phyloP scores from a whole-genome alignment of 2,888 invertebrate species.

The Maniola hyperantus region DNA sequence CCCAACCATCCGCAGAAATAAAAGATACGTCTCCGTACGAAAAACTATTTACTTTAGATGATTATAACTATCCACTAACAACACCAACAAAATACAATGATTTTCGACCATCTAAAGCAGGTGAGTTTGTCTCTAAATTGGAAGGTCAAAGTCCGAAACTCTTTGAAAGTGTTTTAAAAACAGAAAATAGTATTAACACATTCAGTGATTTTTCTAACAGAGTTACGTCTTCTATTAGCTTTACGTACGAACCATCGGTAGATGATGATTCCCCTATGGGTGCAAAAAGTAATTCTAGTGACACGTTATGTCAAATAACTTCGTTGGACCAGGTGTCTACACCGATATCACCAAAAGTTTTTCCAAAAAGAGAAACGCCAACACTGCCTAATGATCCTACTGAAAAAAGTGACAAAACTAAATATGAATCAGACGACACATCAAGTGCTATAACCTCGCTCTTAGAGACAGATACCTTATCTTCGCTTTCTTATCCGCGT shows the following conservation, averaged over 20 bases:
- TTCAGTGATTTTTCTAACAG: slow-evolving; percentile 77
- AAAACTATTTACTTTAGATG: slow-evolving; percentile 60
- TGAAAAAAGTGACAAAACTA: slow-evolving; percentile 66
- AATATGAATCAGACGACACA: slow-evolving; percentile 74
- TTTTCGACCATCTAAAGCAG: slow-evolving; percentile 67
- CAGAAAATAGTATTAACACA: slow-evolving; percentile 66
- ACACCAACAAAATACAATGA: slow-evolving; percentile 74
- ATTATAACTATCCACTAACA: slow-evolving; percentile 66
- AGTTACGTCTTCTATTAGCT: slow-evolving; percentile 79
- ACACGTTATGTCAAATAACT: slow-evolving; percentile 79
- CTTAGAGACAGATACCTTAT: slow-evolving; percentile 73
- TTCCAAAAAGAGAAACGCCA: slow-evolving; percentile 68
- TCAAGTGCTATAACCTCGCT: slow-evolving; percentile 77
- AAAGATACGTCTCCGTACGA: slow-evolving; percentile 66
- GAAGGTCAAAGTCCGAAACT: slow-evolving; percentile 67
- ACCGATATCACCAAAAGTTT: slow-evolving; percentile 80
- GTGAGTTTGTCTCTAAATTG: slow-evolving; percentile 70
- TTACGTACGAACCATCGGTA: slow-evolving; percentile 75
- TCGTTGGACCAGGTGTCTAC: slow-evolving; percentile 80
- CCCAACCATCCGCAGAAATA: slow-evolving; percentile 61
- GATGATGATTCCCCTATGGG: slow-evolving; percentile 76
- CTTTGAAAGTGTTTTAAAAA: slow-evolving; percentile 69
- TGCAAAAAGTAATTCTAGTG: slow-evolving; percentile 78
- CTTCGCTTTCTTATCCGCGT: slow-evolving; percentile 71
- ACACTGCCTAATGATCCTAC: slow-evolving; percentile 64